Percentiles rank a stretch among this genome's conserved stretches.
These are phyloP conservation scores for Neodiprion lecontei DNA, from an alignment of 1,140 invertebrate genomes.

Conservation along the genomic window DNA sequence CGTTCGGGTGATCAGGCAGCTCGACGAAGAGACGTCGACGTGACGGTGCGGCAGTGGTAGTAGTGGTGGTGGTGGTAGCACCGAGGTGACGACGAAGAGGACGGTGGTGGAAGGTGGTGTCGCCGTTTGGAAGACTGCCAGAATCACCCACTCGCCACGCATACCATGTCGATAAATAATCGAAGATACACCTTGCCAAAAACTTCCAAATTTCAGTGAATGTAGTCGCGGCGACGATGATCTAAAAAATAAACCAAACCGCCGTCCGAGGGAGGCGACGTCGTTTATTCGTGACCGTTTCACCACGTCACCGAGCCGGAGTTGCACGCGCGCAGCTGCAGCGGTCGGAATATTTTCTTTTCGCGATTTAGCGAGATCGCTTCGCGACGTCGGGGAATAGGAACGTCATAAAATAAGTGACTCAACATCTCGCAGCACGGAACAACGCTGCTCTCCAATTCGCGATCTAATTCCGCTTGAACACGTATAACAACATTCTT, in stretches of 20 bases:
- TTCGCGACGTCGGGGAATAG: neutral
- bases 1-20: neutral
- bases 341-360: neutral
- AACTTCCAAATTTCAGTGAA: slow-evolving; percentile 5
- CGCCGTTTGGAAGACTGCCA: neutral
- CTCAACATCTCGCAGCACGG: neutral
- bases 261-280: neutral
- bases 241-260: neutral
- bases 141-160: neutral
- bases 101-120: neutral
- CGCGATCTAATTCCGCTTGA: neutral
- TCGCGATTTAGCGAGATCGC: neutral
- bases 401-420: slow-evolving; percentile 1
- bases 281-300: neutral
- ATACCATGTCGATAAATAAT: slow-evolving; percentile 5
- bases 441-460: neutral
- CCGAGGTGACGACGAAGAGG: neutral
- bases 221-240: neutral
- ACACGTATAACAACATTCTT: neutral
- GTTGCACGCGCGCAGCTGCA: no score
- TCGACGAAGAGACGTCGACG: neutral
- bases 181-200: slow-evolving; percentile 4
- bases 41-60: neutral
- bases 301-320: neutral
- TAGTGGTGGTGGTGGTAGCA: neutral